These are phyloP conservation scores for Lissocephala sabroskyi DNA, from an alignment of 2,888 invertebrate species.

Conservation along the genomic window DNA sequence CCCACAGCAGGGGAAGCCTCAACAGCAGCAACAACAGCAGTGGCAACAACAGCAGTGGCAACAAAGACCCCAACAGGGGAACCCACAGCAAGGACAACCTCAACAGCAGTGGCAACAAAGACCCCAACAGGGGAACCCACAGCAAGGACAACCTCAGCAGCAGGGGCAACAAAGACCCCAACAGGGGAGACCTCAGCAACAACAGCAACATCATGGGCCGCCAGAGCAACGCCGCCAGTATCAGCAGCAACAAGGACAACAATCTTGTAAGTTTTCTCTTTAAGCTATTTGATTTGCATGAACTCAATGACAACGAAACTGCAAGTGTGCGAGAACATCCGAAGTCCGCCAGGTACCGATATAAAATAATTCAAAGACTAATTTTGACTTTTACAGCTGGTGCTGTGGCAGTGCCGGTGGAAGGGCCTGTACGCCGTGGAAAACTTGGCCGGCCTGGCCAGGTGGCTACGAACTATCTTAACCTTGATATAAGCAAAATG, in stretches of 20 bases:
- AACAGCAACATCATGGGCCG: background rate
- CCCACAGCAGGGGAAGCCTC: constrained; percentile 6
- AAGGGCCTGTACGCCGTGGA: too few species aligned
- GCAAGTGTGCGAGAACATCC: too few species aligned
- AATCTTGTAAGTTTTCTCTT: too few species aligned
- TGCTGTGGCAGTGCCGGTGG: too few species aligned
- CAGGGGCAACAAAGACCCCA: background rate
- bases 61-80: constrained; percentile 3
- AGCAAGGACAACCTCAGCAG: constrained; percentile 8
- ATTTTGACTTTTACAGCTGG: too few species aligned
- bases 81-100: background rate
- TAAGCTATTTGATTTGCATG: too few species aligned
- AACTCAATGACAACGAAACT: too few species aligned
- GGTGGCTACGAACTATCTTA: constrained; percentile 79
- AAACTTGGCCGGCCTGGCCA: constrained; percentile 71
- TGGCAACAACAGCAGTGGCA: constrained; percentile 3
- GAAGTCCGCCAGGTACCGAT: too few species aligned
- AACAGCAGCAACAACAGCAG: background rate
- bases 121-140: background rate
- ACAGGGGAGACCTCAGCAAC: background rate
- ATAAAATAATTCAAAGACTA: too few species aligned
- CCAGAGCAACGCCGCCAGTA: constrained; percentile 1
- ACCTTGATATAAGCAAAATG: constrained; percentile 74
- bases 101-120: constrained; percentile 10
- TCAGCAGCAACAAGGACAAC: background rate